These are phyloP conservation scores for Tribolium freemani DNA, from an alignment of 2,888 invertebrate genomes.

Conservation along the genomic window DNA sequence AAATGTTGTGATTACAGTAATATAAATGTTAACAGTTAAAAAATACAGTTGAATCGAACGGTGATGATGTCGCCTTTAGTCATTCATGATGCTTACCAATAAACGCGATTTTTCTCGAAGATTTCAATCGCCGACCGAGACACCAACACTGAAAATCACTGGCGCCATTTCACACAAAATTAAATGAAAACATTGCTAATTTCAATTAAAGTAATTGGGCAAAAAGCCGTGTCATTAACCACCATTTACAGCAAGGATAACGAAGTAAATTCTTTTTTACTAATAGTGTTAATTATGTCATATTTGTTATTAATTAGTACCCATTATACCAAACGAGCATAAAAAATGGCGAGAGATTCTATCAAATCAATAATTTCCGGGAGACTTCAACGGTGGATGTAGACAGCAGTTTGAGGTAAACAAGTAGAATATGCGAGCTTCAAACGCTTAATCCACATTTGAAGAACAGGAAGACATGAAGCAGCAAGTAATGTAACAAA, in stretches of 20 bases:
- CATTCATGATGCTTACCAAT: neutral
- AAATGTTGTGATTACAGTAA: conserved; percentile 35
- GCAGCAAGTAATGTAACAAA: conserved; percentile 10
- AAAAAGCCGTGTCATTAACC: neutral
- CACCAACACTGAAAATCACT: neutral
- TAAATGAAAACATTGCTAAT: neutral
- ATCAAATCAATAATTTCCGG: neutral
- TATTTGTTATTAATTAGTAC: neutral
- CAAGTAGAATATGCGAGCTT: neutral
- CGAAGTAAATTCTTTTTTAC: neutral
- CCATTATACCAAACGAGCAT: neutral
- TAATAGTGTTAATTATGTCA: neutral
- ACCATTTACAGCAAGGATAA: neutral
- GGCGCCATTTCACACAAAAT: neutral
- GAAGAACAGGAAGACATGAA: conserved; percentile 25
- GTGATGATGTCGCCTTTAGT: conserved; percentile 38
- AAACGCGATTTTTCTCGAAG: neutral
- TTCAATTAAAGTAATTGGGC: neutral
- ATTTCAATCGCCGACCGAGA: neutral
- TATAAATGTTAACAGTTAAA: conserved; percentile 47
- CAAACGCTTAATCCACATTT: neutral
- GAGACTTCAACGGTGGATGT: neutral
- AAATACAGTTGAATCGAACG: conserved; percentile 48
- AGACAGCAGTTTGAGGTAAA: neutral
- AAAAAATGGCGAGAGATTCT: neutral